Base-by-base conservation (phyloP, 2,888 invertebrate genomes). In the Scelioninae gen. 2 region DNA sequence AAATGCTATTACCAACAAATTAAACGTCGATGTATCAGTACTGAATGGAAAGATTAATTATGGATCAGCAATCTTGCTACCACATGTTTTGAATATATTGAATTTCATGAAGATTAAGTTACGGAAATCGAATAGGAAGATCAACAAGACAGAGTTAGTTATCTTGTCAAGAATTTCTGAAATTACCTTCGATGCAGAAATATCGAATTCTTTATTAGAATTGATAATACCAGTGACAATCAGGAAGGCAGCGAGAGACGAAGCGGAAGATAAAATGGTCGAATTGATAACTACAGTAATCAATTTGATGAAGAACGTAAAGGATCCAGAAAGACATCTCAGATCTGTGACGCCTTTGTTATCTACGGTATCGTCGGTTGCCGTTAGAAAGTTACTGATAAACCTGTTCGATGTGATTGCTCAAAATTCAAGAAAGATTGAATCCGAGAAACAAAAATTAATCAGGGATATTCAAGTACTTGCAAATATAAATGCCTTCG, bases 401-500 rank as follows among this genome's bases (percentile, higher is more conserved):
- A 88, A 90, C 76, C 85, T 93, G 13, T 85, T 94, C 9, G 84
- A 87, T 15, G 89, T 89, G 4, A 90, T 94, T 61, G 89, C 90
- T 1, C 87, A 88, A 52, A 88, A 87, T 73, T 83, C 87, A 0
- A 67, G 81, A 28, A 80, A 80, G n/a, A 78, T 1, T 37, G 86
- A 25, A 15, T 0, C 10, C 2, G 53, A 52, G 2, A 71, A 60
- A 13, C 25, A 88, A 9, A 76, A 86, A 33, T 80, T 91, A 50
- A 87, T 88, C 41, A 87, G 88, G 58, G 88, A 90, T 58, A 88
- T 90, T 0, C 84, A 88, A 10, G 81, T 93, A 10, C 86, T 94
- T 1, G 83, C 84, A 3, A 90, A 93, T 84, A 89, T 97, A 78
- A 98, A 98, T 86, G 92, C 97, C 0, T 96, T 92, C 89, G 94